Base-by-base conservation (phyloP, 2,797 vertebrate genomes). In the Enteromius unitaeniatus region DNA sequence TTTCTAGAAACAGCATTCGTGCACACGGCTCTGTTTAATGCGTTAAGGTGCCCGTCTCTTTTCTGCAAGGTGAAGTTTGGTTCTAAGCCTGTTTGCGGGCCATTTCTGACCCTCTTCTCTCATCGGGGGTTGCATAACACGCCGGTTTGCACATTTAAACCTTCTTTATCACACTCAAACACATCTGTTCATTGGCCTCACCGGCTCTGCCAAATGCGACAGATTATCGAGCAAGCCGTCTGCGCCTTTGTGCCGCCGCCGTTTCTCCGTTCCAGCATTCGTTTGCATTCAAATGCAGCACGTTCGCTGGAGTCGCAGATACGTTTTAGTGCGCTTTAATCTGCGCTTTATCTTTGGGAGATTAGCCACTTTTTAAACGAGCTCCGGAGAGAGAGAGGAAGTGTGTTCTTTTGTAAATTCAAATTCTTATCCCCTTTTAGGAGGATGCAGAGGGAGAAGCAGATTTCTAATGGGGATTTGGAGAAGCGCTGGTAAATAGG, bases 91-190 rank as follows among this genome's bases (percentile, higher is more conserved):
- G 79, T 86, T 80, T 69, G 79, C 88, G 88, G 83, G 81, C 89
- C 79, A 80, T 23, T 75, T 78, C 67, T 49, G 78, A 81, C 82
- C 60, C 53, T 81, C 73, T 37, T 70, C 68, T 69, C 73, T 11
- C 28, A 21, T 73, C n/a, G 28, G 42, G n/a, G 8, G 8, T 86
- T 86, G 67, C 51, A 40, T 79, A 86, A 70, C 55, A 5, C 21
- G 55, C 68, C 37, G 55, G 55, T 87, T 86, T 15, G 51, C 60
- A 73, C 88, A 84, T 89, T 88, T 82, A 87, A 83, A 78, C 86
- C 84, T 84, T 62, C 89, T 92, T 95, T 95, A 95, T 95, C 94
- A 88, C 92, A 90, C 92, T 92, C 86, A 86, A 95, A 94, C 94
- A 95, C 93, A 94, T 95, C 94, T 91, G 91, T 89, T 85, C 80